phyloP scores from a whole-genome alignment of 1,140 invertebrate genomes.

The Acromyrmex charruanus region DNA sequence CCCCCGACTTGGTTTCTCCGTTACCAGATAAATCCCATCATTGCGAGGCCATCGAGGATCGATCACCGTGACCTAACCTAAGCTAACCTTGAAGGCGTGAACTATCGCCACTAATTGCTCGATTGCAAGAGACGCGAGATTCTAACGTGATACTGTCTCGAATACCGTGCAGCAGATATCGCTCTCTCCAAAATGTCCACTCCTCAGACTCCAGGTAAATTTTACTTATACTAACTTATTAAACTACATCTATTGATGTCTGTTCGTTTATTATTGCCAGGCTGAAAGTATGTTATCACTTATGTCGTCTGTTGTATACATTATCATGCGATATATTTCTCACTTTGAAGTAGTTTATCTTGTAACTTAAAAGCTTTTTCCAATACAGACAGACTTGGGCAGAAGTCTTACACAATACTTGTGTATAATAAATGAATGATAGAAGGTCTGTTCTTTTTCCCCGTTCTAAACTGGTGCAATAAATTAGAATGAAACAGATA shows the following conservation, averaged over 20 bases:
- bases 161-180: constrained; percentile 37
- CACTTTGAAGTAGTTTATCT: not conserved
- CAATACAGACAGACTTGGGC: not conserved
- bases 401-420: not conserved
- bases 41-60: constrained; percentile 44
- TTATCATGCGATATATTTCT: not conserved
- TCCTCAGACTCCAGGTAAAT: constrained; percentile 69
- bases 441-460: too few species aligned
- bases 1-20: constrained; percentile 57
- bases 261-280: not conserved
- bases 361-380: not conserved
- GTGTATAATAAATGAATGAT: not conserved
- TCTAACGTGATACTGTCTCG: not conserved
- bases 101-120: constrained; percentile 9
- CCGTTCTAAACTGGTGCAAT: too few species aligned
- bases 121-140: constrained; percentile 1
- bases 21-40: constrained; percentile 57
- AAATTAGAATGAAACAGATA: too few species aligned
- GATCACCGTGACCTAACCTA: constrained; percentile 62
- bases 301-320: not conserved
- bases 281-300: not conserved
- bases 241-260: not conserved
- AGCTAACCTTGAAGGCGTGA: constrained; percentile 72
- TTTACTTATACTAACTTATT: not conserved
- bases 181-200: constrained; percentile 59